phyloP scores from a whole-genome alignment of 2,888 invertebrate genomes.

The Pseudococcus viburni region DNA sequence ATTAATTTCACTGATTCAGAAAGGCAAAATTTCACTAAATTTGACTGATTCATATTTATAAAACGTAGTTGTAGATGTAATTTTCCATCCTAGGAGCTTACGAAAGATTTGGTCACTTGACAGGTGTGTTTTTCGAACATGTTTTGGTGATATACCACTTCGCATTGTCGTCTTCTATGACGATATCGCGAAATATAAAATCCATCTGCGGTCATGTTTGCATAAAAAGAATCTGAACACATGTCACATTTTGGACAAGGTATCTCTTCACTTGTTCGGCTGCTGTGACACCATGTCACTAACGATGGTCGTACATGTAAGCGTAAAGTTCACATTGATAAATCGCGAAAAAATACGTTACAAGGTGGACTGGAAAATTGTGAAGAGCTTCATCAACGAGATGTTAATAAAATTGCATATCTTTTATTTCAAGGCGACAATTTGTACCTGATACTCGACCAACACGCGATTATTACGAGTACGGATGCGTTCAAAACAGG shows the following conservation, averaged over 20 bases:
- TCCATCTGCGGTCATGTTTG: too few species aligned
- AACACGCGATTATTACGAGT: too few species aligned
- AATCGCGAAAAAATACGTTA: constrained; percentile 33
- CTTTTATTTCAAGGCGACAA: background rate
- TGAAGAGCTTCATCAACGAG: background rate
- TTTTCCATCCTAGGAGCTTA: too few species aligned
- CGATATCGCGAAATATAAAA: background rate
- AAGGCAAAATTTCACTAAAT: too few species aligned
- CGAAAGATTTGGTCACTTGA: background rate
- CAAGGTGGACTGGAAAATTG: background rate
- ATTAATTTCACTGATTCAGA: too few species aligned
- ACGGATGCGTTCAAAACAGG: too few species aligned
- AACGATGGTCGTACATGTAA: background rate
- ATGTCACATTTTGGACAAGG: background rate
- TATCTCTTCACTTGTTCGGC: background rate
- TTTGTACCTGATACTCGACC: too few species aligned
- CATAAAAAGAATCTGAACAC: background rate
- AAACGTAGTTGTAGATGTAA: too few species aligned
- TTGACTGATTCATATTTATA: too few species aligned
- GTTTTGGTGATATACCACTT: background rate
- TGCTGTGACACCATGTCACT: background rate
- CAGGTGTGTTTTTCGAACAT: background rate
- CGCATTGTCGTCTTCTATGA: background rate
- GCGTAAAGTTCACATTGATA: background rate
- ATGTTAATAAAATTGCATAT: constrained; percentile 31